Percentiles rank a stretch among this genome's conserved stretches.
Evolutionary conservation across 2,888 invertebrate genomes (phyloP).

Genomic region (Dorcus hopei): DNA sequence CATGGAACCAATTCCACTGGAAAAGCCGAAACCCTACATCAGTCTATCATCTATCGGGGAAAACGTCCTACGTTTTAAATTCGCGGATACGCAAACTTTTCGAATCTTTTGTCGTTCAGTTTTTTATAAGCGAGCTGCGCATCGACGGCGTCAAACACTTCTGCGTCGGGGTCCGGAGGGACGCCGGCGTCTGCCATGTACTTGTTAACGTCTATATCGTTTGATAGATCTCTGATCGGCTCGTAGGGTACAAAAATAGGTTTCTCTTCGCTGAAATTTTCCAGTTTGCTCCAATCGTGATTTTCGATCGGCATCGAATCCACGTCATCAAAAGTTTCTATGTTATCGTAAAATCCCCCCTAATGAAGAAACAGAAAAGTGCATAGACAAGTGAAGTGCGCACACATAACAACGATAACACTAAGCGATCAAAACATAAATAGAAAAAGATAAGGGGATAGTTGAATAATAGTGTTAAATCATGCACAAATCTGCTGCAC

Average conservation of each 20-base stretch:
- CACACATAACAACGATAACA: conserved; percentile 9
- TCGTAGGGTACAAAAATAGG: conserved; percentile 4
- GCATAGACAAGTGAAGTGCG: conserved; percentile 32
- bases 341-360: conserved; percentile 25
- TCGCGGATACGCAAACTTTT: neutral
- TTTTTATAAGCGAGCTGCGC: neutral
- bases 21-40: neutral
- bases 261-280: neutral
- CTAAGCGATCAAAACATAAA: no score
- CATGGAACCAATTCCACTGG: neutral
- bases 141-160: conserved; percentile 29
- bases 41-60: conserved; percentile 1
- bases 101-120: neutral
- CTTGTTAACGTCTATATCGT: conserved; percentile 29
- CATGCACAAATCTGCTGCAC: no score
- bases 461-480: no score
- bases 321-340: conserved; percentile 39
- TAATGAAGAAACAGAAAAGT: conserved; percentile 34
- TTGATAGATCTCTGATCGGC: conserved; percentile 23
- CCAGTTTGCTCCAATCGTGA: neutral
- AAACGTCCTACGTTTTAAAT: neutral
- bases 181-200: conserved; percentile 28
- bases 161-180: conserved; percentile 41
- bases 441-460: no score
- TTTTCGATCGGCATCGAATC: neutral